These are phyloP conservation scores for Antigone vipio DNA, from an alignment of 2,113 vertebrate genomes.

Conservation along the genomic window DNA sequence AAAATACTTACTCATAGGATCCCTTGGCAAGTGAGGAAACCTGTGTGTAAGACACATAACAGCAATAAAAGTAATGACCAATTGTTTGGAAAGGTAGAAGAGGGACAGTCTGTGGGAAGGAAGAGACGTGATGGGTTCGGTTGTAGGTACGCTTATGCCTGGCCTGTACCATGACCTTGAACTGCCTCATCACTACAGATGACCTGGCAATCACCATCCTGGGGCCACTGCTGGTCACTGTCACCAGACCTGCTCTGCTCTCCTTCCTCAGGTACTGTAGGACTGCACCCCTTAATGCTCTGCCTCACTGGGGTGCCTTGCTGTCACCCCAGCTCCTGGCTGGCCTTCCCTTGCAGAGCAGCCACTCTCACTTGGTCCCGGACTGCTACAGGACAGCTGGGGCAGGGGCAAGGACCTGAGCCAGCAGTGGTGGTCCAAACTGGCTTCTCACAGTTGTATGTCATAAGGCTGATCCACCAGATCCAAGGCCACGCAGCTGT, in stretches of 20 bases:
- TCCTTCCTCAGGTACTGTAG: not conserved
- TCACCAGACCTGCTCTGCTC: not conserved
- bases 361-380: not conserved
- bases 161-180: not conserved
- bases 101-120: not conserved
- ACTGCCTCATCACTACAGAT: not conserved
- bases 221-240: not conserved
- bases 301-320: not conserved
- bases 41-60: not conserved
- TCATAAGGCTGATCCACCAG: not conserved
- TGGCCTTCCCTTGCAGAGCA: not conserved
- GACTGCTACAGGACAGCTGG: not conserved
- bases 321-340: not conserved
- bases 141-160: not conserved
- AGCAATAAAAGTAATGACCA: not conserved
- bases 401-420: not conserved
- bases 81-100: not conserved
- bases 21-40: not conserved
- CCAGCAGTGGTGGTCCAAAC: too few species aligned
- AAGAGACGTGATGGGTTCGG: not conserved
- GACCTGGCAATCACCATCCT: not conserved
- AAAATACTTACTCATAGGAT: not conserved
- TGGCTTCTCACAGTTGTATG: not conserved
- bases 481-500: not conserved
- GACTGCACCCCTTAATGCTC: not conserved